Evolutionary conservation across 2,888 invertebrate species (phyloP).

Genomic region (Argynnis bischoffii): DNA sequence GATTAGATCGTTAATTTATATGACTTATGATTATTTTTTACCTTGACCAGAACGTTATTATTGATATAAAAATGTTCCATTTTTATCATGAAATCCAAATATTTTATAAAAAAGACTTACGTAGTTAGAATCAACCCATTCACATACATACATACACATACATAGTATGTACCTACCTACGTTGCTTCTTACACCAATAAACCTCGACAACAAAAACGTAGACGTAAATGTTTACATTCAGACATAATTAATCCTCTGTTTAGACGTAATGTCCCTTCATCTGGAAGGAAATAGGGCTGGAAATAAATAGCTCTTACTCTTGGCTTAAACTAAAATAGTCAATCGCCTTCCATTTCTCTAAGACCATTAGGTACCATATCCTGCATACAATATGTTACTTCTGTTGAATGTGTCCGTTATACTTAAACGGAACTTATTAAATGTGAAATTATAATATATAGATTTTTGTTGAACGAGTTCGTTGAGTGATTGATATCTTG

Average conservation of each 20-base stretch:
- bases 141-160: no score
- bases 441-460: constrained; percentile 14
- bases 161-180: not conserved
- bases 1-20: constrained; percentile 21
- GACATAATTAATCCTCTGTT: constrained; percentile 36
- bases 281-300: constrained; percentile 76
- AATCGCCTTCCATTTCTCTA: constrained; percentile 70
- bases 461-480: constrained; percentile 10
- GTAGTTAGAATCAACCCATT: no score
- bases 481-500: constrained; percentile 1
- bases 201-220: constrained; percentile 20
- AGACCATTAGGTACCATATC: constrained; percentile 78
- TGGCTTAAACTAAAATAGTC: constrained; percentile 77
- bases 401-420: constrained; percentile 57
- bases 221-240: constrained; percentile 18
- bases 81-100: not conserved
- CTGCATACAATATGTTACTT: constrained; percentile 65
- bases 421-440: constrained; percentile 43
- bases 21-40: constrained; percentile 22
- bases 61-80: not conserved
- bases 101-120: no score
- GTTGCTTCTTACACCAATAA: constrained; percentile 2
- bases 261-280: constrained; percentile 42
- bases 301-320: constrained; percentile 78
- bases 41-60: constrained; percentile 11